Conservation (phyloP, 2,797 vertebrate genomes). For the Coccyzus lansbergi region DNA sequence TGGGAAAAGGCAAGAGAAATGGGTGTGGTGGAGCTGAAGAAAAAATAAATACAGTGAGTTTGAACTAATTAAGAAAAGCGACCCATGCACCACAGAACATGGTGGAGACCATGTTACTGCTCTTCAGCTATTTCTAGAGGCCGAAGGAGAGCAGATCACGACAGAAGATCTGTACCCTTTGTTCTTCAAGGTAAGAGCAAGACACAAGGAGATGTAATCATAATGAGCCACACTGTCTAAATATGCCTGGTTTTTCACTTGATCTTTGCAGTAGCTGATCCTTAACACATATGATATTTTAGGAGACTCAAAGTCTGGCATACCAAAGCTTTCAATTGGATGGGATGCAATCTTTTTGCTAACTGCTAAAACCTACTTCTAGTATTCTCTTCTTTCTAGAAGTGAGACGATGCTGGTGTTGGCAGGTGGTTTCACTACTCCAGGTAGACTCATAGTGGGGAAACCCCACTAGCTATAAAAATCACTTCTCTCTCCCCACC, state of each 20-base stretch:
- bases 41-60: background rate
- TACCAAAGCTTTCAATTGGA: background rate
- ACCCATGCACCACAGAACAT: background rate
- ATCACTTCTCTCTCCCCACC: background rate
- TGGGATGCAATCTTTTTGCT: background rate
- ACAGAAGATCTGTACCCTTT: background rate
- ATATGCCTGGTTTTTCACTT: rapidly evolving
- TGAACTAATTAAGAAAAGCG: background rate
- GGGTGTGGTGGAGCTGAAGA: background rate
- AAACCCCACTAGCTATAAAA: background rate
- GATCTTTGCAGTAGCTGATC: background rate
- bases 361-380: background rate
- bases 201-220: background rate
- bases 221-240: background rate
- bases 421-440: background rate
- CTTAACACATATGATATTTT: background rate
- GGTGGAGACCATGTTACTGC: background rate
- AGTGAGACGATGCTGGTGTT: background rate
- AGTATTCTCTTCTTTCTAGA: background rate
- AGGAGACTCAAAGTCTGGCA: background rate
- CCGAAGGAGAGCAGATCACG: background rate
- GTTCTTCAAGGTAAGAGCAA: background rate
- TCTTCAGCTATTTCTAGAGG: background rate
- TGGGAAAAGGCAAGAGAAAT: background rate
- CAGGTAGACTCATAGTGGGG: background rate